Conservation (phyloP, 2,888 invertebrate species). For the Chymomyza procnemis region DNA sequence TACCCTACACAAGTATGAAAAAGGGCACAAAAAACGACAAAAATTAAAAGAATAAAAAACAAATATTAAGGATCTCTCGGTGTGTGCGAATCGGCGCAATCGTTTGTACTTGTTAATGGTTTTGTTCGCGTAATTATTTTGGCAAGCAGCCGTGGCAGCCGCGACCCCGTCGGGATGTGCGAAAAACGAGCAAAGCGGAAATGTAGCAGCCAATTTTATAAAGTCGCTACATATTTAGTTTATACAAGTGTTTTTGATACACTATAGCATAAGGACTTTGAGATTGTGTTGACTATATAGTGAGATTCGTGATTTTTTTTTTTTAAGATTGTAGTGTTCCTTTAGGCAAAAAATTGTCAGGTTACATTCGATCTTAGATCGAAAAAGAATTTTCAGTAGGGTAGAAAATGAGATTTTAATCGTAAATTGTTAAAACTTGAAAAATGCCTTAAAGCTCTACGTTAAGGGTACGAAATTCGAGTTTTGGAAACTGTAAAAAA, state of each 20-base stretch:
- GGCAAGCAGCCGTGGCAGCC: conserved; percentile 57
- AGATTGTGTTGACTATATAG: background rate
- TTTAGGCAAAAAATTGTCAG: no score
- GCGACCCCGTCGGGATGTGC: conserved; percentile 19
- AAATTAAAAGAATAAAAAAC: conserved; percentile 41
- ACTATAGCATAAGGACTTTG: background rate
- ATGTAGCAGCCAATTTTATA: conserved; percentile 16
- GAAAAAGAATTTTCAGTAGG: no score
- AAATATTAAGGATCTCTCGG: conserved; percentile 26
- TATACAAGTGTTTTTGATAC: conserved; percentile 5
- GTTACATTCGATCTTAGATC: no score
- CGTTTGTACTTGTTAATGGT: conserved; percentile 71
- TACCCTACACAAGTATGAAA: background rate
- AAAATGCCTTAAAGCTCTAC: no score
- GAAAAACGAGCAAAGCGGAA: conserved; percentile 44
- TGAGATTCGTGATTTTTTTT: no score
- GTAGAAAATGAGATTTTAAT: no score
- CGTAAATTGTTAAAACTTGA: no score
- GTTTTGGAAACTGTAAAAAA: no score
- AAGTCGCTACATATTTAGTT: conserved; percentile 8
- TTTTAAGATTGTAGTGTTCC: no score
- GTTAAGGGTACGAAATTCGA: no score
- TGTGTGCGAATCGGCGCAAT: conserved; percentile 54
- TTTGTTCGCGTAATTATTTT: conserved; percentile 72
- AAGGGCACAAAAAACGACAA: background rate